Evolutionary conservation across 2,797 vertebrate genomes (phyloP), one percentile per base, ranked within the genome.

Genomic region (Xiphorhynchus erythropygius): DNA sequence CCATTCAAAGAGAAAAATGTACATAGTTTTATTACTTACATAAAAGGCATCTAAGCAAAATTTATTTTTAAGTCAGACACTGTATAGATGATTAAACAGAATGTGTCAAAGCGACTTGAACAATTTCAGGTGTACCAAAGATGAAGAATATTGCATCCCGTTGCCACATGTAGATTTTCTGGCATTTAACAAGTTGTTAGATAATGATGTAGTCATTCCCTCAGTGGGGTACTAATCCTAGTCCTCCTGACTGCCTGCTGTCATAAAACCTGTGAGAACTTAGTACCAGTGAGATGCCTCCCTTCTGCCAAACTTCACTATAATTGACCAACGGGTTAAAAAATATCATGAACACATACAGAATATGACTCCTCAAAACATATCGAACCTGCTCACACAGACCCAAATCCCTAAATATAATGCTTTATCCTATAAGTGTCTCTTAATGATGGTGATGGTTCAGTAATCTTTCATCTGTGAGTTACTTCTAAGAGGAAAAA

Each of bases 121-220:
- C 28, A 18, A n/a, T 73, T 71, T 84, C n/a, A 75, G 25, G 35
- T 89, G n/a, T 35, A 79, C 13, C 44, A 92, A 67, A 81, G 86
- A 65, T 55, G 11, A 94, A 78, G 71, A 82, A 37, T 82, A 69
- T 76, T 75, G 73, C 37, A 90, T 78, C 50, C 18, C 1, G 2
- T 90, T 63, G 55, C 81, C 56, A 41, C 35, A 69, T 92, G 55
- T 79, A 90, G 77, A 46, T 87, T 93, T 95, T 92, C 63, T 96
- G 96, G 89, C 95, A 82, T 65, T 55, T 59, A 90, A 44, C 23
- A 84, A 73, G 55, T 90, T 89, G 57, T 94, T 91, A 96, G 70
- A 74, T 93, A 84, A 91, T 39, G 28, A 70, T 92, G 89, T 76
- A 90, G 92, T 95, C 90, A 92, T 95, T 89, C 77, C 18, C 67